A percentile compares a stretch with the other conserved stretches of the same genome.
Evolutionary conservation across 2,888 invertebrate genomes (phyloP).

Genomic region (Mycalesis mineus): DNA sequence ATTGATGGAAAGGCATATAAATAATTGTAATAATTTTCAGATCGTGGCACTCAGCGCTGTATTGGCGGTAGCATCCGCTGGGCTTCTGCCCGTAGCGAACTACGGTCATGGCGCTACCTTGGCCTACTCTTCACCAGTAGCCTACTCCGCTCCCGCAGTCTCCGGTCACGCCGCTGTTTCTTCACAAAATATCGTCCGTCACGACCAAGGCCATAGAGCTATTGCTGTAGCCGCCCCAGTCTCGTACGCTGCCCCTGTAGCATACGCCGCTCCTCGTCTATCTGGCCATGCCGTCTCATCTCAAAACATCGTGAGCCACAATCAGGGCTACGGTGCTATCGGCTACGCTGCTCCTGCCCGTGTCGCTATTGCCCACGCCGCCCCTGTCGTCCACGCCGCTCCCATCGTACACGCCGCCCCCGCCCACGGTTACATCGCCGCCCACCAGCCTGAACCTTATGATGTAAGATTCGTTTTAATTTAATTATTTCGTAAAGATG

Average conservation of each 20-base stretch:
- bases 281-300: conserved; percentile 49
- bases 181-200: conserved; percentile 43
- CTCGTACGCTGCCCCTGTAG: conserved; percentile 30
- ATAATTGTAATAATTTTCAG: neutral
- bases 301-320: conserved; percentile 40
- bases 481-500: neutral
- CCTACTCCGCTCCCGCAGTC: conserved; percentile 43
- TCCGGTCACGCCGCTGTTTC: conserved; percentile 42
- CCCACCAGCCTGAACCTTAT: conserved; percentile 45
- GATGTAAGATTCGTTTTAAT: neutral
- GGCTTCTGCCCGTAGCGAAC: conserved; percentile 53
- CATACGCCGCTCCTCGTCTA: conserved; percentile 33
- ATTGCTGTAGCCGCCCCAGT: conserved; percentile 30
- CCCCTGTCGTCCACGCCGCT: conserved; percentile 31
- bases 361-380: conserved; percentile 40
- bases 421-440: conserved; percentile 50
- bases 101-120: too few species aligned
- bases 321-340: conserved; percentile 40
- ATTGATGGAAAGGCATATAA: too few species aligned
- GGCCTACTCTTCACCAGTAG: conserved; percentile 56
- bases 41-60: conserved; percentile 50
- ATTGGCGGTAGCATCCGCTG: conserved; percentile 60
- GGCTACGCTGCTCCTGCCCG: conserved; percentile 34
- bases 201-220: conserved; percentile 25
- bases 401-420: conserved; percentile 50